Percentiles rank a stretch among this genome's conserved stretches.
phyloP scores from a whole-genome alignment of 2,797 vertebrate genomes.

The Gymnodraco acuticeps region DNA sequence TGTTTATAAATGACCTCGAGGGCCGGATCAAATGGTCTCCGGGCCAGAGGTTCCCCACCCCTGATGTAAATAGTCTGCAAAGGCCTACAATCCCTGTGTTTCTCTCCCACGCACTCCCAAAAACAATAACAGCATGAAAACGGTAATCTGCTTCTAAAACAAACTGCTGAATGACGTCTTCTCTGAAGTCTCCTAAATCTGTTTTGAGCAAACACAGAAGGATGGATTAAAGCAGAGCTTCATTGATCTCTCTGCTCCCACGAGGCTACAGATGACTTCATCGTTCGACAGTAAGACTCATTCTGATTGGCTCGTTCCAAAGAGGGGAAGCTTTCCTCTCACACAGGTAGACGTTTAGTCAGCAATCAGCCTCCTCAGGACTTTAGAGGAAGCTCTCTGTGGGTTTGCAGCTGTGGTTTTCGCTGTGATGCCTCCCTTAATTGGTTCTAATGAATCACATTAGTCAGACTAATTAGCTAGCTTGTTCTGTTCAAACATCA shows the following conservation, averaged over 20 bases:
- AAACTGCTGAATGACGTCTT: neutral
- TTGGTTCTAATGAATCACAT: conserved; percentile 41
- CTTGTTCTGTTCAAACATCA: conserved; percentile 28
- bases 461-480: conserved; percentile 29
- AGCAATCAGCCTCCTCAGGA: neutral
- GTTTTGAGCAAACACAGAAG: conserved; percentile 38
- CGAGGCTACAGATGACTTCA: conserved; percentile 24
- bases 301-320: conserved; percentile 26
- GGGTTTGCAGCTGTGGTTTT: neutral
- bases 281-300: neutral
- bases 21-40: too few relatives aligned
- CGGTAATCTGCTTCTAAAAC: neutral
- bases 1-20: too few relatives aligned
- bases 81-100: too few relatives aligned
- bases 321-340: neutral
- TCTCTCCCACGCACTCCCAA: too few relatives aligned
- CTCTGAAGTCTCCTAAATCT: conserved; percentile 8
- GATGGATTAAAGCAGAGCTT: conserved; percentile 48
- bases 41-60: too few relatives aligned
- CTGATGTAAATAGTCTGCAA: too few relatives aligned
- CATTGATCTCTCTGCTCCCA: conserved; percentile 43
- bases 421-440: conserved; percentile 7
- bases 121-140: neutral
- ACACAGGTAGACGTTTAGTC: neutral
- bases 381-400: neutral